Conservation (phyloP, 2,888 invertebrate species). For the Emmelina monodactyla region DNA sequence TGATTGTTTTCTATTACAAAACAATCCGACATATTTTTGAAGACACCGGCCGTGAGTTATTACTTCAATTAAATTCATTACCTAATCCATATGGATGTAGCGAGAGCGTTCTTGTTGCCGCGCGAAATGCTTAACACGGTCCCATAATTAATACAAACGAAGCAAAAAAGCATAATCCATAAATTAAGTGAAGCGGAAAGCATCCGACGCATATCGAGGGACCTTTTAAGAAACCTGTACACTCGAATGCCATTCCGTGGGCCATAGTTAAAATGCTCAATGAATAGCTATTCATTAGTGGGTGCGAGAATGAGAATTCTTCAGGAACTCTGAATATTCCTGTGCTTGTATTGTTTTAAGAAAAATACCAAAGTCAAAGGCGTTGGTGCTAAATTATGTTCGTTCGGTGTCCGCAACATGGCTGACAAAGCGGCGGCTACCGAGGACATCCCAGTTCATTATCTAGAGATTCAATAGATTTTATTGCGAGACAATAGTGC, state of each 20-base stretch:
- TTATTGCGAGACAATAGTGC: too few relatives aligned
- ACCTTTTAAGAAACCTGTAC: slow-evolving; percentile 65
- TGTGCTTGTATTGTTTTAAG: slow-evolving; percentile 60
- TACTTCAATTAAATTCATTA: slow-evolving; percentile 24
- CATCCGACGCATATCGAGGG: slow-evolving; percentile 55
- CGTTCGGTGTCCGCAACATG: slow-evolving; percentile 4
- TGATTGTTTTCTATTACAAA: slow-evolving; percentile 43
- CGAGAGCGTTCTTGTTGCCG: slow-evolving; percentile 12
- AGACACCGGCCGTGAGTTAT: slow-evolving; percentile 28
- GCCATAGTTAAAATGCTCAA: slow-evolving; percentile 64
- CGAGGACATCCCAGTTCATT: slow-evolving; percentile 43
- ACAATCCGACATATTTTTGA: slow-evolving; percentile 28
- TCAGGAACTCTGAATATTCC: slow-evolving; percentile 60
- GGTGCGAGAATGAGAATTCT: slow-evolving; percentile 66
- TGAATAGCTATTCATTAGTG: slow-evolving; percentile 66
- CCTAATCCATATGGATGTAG: neutral
- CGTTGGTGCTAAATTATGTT: slow-evolving; percentile 54
- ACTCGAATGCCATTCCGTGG: slow-evolving; percentile 59
- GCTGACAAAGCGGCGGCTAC: slow-evolving; percentile 20
- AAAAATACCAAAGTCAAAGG: slow-evolving; percentile 48
- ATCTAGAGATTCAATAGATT: slow-evolving; percentile 18
- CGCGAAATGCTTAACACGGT: slow-evolving; percentile 33
- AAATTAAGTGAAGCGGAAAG: slow-evolving; percentile 62
- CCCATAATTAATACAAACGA: slow-evolving; percentile 56
- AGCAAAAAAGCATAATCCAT: slow-evolving; percentile 44